Base-by-base conservation (phyloP, 1,140 invertebrate genomes). In the Caenorhabditis latens region DNA sequence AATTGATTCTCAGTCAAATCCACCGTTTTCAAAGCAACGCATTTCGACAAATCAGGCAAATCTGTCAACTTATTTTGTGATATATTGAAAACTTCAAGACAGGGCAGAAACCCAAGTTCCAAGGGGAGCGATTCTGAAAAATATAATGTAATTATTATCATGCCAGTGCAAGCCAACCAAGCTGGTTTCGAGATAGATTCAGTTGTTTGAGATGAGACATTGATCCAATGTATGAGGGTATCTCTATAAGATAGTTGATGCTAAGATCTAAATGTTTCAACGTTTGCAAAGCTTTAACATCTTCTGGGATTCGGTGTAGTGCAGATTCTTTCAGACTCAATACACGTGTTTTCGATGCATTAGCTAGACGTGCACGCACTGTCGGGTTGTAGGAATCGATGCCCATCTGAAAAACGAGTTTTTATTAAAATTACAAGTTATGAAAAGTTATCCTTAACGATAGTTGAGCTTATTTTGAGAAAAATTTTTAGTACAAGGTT, bases 311-410 rank as follows among this genome's bases (percentile, higher is more conserved):
- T 50, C 71, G 71, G n/a, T 79, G 71, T 4, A 79, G 46, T 9
- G 71, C 71, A 50, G 71, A 79, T 11, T 79, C 71, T 14, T 79
- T 79, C n/a, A 79, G 46, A 24, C 46, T 79, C n/a, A 79, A 14
- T 9, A 79, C 71, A 24, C 71, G 71, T 21, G 71, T 79, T 79
- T 79, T 79, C 11, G 71, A 53, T 6, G 71, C 71, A 53, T 79
- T 79, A 6, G 46, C 6, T 3, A 79, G 71, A 9, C 71, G 71
- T 13, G 71, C 71, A 43, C 71, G 71, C 0, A 79, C 71, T 9
- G 43, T 50, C 11, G 71, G 71, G 24, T 79, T 79, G 14, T 79
- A 79, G 6, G 71, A 79, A 50, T 79, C 71, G 24, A 50, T 50
- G 14, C 43, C 71, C 71, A 79, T 79, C 71, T 79, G 46, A 8